Percentiles rank a stretch among this genome's conserved stretches.
Conservation (phyloP, 2,113 vertebrate genomes). For the Excalfactoria chinensis region DNA sequence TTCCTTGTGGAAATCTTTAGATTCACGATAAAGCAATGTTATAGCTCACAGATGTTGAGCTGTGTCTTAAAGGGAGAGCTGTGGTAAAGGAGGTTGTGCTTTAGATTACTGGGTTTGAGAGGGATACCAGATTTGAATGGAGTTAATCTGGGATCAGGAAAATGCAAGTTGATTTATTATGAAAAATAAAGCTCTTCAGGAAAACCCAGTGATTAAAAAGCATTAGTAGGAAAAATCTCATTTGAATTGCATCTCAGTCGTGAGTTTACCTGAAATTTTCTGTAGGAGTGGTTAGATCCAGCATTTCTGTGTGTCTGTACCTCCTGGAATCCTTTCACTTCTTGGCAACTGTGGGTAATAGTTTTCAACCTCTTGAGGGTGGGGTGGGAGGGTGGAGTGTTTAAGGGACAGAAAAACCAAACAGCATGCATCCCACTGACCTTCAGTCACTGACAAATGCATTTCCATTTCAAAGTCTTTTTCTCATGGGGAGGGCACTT, state of each 20-base stretch:
- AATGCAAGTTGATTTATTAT: constrained; percentile 42
- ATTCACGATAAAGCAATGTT: too few species aligned
- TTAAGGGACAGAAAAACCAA: neutral
- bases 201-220: constrained; percentile 17
- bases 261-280: neutral
- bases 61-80: neutral
- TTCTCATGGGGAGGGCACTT: neutral
- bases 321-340: neutral
- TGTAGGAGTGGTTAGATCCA: neutral
- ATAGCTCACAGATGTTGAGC: neutral
- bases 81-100: neutral
- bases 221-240: neutral
- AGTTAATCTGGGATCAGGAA: constrained; percentile 70
- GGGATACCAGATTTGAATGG: constrained; percentile 37
- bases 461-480: neutral
- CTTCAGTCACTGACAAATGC: neutral
- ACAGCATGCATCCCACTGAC: neutral
- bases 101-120: constrained; percentile 42
- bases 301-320: neutral
- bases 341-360: accelerated
- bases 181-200: constrained; percentile 42
- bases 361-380: neutral
- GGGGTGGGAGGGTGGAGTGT: neutral
- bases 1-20: constrained; percentile 6
- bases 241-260: neutral